Evolutionary conservation across 2,888 invertebrate species (phyloP).

Genomic region (Lagria hirta): DNA sequence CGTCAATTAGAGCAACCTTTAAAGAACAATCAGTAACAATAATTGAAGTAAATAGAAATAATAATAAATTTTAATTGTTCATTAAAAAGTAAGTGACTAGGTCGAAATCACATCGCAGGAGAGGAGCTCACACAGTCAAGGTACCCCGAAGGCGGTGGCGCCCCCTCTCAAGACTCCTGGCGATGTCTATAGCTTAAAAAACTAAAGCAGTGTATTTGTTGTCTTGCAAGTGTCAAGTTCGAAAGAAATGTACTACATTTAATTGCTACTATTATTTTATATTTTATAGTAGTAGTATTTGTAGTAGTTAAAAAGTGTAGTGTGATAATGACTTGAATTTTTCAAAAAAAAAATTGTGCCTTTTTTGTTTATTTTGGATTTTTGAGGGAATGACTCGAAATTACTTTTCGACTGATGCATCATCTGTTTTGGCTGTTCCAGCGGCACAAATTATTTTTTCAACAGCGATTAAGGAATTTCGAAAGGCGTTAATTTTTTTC

Average conservation of each 20-base stretch:
- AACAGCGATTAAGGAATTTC: constrained; percentile 56
- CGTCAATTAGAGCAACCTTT: constrained; percentile 19
- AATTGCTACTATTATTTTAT: constrained; percentile 39
- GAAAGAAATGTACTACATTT: constrained; percentile 36
- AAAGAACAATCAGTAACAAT: too few relatives aligned
- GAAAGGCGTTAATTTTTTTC: constrained; percentile 56
- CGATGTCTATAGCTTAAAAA: constrained; percentile 14
- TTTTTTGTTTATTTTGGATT: too few relatives aligned
- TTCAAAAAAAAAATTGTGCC: neutral
- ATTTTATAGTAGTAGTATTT: constrained; percentile 39
- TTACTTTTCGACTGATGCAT: constrained; percentile 44
- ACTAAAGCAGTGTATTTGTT: constrained; percentile 24
- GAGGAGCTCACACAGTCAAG: too few relatives aligned
- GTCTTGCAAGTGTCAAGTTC: constrained; percentile 19
- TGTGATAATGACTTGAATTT: constrained; percentile 6
- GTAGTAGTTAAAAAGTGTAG: constrained; percentile 27
- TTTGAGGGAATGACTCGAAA: constrained; percentile 23
- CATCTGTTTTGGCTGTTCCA: constrained; percentile 54
- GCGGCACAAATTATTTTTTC: constrained; percentile 57
- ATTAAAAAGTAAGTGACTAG: constrained; percentile 7
- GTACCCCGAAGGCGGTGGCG: constrained; percentile 17
- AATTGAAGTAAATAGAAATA: constrained; percentile 1
- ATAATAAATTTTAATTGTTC: constrained; percentile 4
- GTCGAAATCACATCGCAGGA: constrained; percentile 9
- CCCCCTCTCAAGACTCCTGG: constrained; percentile 12